Evolutionary conservation across 2,113 vertebrate genomes (phyloP), one percentile per base, ranked within the genome.

Genomic region (Coregonus clupeaformis): DNA sequence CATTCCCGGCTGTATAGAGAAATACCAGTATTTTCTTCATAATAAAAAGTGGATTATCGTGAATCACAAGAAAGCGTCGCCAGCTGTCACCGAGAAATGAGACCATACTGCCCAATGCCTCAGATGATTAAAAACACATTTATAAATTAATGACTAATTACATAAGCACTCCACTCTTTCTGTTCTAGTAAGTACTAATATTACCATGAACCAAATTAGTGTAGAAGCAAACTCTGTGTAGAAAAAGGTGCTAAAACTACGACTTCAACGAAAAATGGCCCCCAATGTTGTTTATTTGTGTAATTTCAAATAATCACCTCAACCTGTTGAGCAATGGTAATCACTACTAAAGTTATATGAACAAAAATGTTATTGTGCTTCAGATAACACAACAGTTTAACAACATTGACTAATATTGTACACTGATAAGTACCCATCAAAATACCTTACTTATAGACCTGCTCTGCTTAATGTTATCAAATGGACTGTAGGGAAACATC

Each of bases 21-120:
- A 96, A 95, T 93, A 79, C 91, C 92, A 91, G 92, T 94, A 94
- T 93, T 97, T 96, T 94, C 94, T 95, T 94, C 94, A 98, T 97
- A 99, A 98, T 98, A 97, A 99, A 99, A 98, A 96, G 91, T 97
- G 98, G 98, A 99, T 99, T 99, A 98, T 92, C 90, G 93, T 93
- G 95, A 97, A 96, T 98, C 96, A 94, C 90, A 93, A 91, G 95
- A 92, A 95, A 94, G 93, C 93, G 89, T 94, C 94, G 88, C 96
- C 98, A 99, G 97, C 97, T 99, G 98, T 97, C 96, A 95, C 94
- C 88, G 93, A 94, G 95, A 97, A 97, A 96, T 94, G 91, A 94
- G 94, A 95, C 94, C 94, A 94, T 92, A 94, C 93, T 92, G 90
- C 86, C 94, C 86, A 83, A 42, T 42, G 36, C 36, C 36, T 42